These are phyloP conservation scores for Paracentrotus lividus DNA, from an alignment of 53 echinoderm and acorn worm genomes.

Conservation along the genomic window DNA sequence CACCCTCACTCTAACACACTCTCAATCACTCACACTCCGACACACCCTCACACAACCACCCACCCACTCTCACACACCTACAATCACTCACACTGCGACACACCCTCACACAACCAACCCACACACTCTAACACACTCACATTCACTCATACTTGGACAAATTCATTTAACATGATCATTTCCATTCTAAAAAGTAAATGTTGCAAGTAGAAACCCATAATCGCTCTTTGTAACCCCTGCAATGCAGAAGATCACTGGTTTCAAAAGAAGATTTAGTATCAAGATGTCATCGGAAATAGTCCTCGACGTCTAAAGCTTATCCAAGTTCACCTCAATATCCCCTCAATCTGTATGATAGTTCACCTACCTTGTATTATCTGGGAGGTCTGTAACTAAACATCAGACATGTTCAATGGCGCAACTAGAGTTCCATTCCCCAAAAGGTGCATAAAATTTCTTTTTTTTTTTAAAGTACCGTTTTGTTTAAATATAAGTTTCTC, in stretches of 20 bases:
- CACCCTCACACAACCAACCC: no score
- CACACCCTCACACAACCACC: no score
- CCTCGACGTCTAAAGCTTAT: conserved; percentile 9
- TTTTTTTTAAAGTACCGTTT: neutral
- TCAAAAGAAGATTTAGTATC: neutral
- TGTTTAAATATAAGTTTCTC: no score
- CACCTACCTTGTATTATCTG: neutral
- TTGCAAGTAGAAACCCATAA: no score
- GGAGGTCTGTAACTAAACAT: neutral
- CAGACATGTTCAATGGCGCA: neutral
- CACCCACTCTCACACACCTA: no score
- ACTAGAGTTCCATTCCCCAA: neutral
- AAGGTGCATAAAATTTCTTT: neutral
- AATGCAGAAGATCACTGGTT: neutral
- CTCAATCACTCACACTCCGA: no score
- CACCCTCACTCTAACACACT: neutral
- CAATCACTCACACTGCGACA: no score
- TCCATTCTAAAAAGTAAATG: no score
- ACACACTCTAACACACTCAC: no score
- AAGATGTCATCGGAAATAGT: conserved; percentile 1
- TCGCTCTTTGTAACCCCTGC: no score
- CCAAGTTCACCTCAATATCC: neutral
- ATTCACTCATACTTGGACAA: no score
- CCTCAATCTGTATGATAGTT: neutral
- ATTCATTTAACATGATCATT: no score